Conservation (phyloP, 2,797 vertebrate species). For the Tenualosa thibaudeaui region DNA sequence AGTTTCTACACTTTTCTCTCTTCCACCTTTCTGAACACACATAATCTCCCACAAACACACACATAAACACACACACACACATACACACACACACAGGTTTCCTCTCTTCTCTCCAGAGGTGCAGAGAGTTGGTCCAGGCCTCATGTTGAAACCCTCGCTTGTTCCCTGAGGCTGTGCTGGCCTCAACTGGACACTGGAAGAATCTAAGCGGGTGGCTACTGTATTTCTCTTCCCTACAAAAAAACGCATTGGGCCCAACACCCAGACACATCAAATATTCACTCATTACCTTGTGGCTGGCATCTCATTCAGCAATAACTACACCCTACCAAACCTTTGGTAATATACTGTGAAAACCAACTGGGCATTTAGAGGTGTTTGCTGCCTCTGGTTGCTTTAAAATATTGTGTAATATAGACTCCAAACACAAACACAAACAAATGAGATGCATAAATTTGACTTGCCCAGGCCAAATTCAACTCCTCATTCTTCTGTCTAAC, state of each 20-base stretch:
- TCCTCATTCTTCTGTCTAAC: not conserved
- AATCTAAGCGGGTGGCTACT: slow-evolving; percentile 35
- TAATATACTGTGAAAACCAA: not conserved
- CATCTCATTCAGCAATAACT: not conserved
- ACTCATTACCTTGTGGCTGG: not conserved
- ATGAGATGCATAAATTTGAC: too few relatives aligned
- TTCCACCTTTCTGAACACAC: not conserved
- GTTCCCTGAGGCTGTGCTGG: slow-evolving; percentile 60
- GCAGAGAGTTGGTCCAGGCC: slow-evolving; percentile 24
- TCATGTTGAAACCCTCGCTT: slow-evolving; percentile 44
- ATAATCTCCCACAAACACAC: slow-evolving; percentile 32
- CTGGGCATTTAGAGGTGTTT: not conserved
- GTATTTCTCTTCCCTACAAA: not conserved
- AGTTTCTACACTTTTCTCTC: not conserved
- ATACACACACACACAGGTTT: slow-evolving; percentile 17
- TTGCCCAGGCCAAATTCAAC: not conserved
- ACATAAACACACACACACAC: slow-evolving; percentile 12
- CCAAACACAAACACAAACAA: too few relatives aligned
- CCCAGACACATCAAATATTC: not conserved
- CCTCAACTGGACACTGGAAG: slow-evolving; percentile 52
- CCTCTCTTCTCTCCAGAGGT: slow-evolving; percentile 9
- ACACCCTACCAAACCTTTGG: not conserved
- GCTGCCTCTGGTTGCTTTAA: not conserved
- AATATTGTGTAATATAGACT: not conserved
- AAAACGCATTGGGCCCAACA: not conserved